phyloP scores from a whole-genome alignment of 2,888 invertebrate species.

The Chesias legatella region DNA sequence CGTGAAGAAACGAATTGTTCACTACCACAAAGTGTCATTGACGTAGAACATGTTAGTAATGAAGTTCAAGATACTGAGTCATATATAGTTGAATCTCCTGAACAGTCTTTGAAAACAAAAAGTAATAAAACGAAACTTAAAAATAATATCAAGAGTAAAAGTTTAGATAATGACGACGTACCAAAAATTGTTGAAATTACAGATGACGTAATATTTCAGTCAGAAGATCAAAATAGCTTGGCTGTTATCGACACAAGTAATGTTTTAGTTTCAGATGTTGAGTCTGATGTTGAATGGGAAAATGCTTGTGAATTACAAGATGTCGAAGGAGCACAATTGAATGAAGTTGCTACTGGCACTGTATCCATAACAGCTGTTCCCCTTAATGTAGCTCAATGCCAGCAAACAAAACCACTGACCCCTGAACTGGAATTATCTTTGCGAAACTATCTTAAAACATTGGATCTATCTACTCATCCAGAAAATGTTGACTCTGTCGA shows the following conservation, averaged over 20 bases:
- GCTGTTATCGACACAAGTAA: slow-evolving; percentile 68
- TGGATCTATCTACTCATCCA: slow-evolving; percentile 77
- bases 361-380: slow-evolving; percentile 65
- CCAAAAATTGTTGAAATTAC: slow-evolving; percentile 68
- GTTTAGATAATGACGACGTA: slow-evolving; percentile 69
- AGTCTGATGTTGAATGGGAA: slow-evolving; percentile 83
- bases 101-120: slow-evolving; percentile 43
- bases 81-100: slow-evolving; percentile 71
- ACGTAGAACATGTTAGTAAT: slow-evolving; percentile 4
- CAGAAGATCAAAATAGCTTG: slow-evolving; percentile 45
- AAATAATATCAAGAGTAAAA: slow-evolving; percentile 65
- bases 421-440: slow-evolving; percentile 80
- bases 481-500: slow-evolving; percentile 55
- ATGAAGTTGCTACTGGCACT: slow-evolving; percentile 53
- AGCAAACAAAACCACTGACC: slow-evolving; percentile 66
- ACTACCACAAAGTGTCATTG: slow-evolving; percentile 3
- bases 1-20: slow-evolving; percentile 1
- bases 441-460: slow-evolving; percentile 76
- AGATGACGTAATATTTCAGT: slow-evolving; percentile 41
- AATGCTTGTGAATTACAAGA: slow-evolving; percentile 62
- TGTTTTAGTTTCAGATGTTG: slow-evolving; percentile 82
- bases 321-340: slow-evolving; percentile 31
- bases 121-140: slow-evolving; percentile 50
- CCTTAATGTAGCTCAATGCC: slow-evolving; percentile 62
- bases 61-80: slow-evolving; percentile 21